phyloP scores from a whole-genome alignment of 2,113 vertebrate species.

The Aspidoscelis tigris region DNA sequence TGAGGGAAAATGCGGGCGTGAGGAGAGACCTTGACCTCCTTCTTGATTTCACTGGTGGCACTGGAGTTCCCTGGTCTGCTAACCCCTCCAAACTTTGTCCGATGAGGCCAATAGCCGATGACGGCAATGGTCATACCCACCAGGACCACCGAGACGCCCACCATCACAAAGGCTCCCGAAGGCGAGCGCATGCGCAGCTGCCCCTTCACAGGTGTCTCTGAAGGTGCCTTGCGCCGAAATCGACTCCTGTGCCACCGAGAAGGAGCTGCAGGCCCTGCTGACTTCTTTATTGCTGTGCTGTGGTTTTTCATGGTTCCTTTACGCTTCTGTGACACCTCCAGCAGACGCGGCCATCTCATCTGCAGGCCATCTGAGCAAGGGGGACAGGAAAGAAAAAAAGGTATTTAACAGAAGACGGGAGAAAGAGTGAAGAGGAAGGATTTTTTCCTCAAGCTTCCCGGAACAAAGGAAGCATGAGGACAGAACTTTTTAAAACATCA shows the following conservation, averaged over 20 bases:
- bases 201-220: slow-evolving; percentile 73
- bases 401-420: background rate
- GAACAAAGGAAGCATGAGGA: background rate
- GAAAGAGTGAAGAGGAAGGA: background rate
- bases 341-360: background rate
- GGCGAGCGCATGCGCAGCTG: slow-evolving; percentile 90
- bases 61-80: slow-evolving; percentile 49
- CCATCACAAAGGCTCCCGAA: slow-evolving; percentile 88
- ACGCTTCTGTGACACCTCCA: rapidly evolving
- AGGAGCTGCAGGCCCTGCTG: slow-evolving; percentile 29
- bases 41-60: slow-evolving; percentile 60
- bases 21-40: slow-evolving; percentile 73
- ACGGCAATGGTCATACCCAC: slow-evolving; percentile 91
- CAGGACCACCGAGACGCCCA: slow-evolving; percentile 87
- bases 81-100: slow-evolving; percentile 36
- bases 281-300: slow-evolving; percentile 40
- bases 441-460: background rate
- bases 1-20: slow-evolving; percentile 72
- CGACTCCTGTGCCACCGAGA: slow-evolving; percentile 44
- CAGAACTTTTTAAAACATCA: no score
- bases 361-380: background rate
- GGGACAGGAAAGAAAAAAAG: background rate
- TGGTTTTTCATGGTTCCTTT: slow-evolving; percentile 42
- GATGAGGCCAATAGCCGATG: slow-evolving; percentile 93
- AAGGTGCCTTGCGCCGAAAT: slow-evolving; percentile 52